Base-by-base conservation (phyloP, 2,113 vertebrate species). In the Eidolon helvum region DNA sequence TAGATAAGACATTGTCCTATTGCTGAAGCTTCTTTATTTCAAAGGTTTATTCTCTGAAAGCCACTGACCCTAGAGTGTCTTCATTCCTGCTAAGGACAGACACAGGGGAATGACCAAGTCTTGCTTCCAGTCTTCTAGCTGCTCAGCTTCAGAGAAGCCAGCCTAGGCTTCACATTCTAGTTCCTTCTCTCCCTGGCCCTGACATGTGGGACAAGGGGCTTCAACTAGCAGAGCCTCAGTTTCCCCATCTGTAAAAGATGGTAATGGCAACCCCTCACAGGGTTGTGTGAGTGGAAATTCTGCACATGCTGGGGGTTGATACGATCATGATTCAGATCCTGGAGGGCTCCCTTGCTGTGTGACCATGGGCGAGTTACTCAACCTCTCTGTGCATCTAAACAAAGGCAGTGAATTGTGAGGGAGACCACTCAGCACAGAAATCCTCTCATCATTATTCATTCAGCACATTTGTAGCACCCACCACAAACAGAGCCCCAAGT, bases 381-480 rank as follows among this genome's bases (percentile, higher is more conserved):
- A 15, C 53, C 59, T 82, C 57, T 91, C 92, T 77, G 83, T 75
- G 35, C 53, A 30, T 33, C 9, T 65, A 35, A 95, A 74, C 35
- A 53, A 21, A 84, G 71, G 43, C n/a, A 43, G 14, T 19, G 33
- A 48, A 30, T 18, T 35, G n/a, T 7, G 35, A 68, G 26, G 69
- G 19, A 26, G 18, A 28, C 43, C 4, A n/a, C 35, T 22, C 21
- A 1, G 24, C 7, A 5, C 21, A 83, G 77, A 82, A 53, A 18
- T 5, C 35, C 38, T 33, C 2, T 18, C 2, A 0, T 43, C 61
- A 5, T 38, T 7, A 9, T 38, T 53, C 61, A 43, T 1, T 45
- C 22, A 2, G 74, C 22, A 24, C 10, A 55, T 4, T 10, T 8
- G 5, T 0, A 26, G 78, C 55, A 45, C 33, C 7, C 7, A 6